Evolutionary conservation across 2,888 invertebrate genomes (phyloP).

Genomic region (Xestia c-nigrum): DNA sequence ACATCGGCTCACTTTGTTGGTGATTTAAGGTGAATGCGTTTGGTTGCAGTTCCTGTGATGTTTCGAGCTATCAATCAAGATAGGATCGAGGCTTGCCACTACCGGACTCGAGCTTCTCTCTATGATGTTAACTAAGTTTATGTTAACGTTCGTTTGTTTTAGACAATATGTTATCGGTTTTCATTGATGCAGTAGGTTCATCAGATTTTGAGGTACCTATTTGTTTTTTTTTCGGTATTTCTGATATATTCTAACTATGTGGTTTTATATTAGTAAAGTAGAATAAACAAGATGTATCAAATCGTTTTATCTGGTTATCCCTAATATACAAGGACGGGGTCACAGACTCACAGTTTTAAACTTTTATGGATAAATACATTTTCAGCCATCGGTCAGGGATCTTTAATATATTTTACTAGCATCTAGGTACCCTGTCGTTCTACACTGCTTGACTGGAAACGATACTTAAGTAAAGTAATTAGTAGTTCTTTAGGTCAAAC

Average conservation of each 20-base stretch:
- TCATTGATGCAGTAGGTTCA: too few relatives aligned
- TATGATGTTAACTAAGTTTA: conserved; percentile 10
- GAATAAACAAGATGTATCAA: neutral
- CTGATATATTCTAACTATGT: neutral
- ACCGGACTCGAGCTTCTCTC: neutral
- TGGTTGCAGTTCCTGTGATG: conserved; percentile 45
- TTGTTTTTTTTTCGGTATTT: too few relatives aligned
- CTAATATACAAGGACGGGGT: neutral
- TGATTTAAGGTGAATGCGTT: conserved; percentile 41
- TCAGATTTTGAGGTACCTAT: neutral
- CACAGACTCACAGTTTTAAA: neutral
- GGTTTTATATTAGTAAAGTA: neutral
- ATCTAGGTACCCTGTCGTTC: neutral
- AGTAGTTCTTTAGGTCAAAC: conserved; percentile 43
- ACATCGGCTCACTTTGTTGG: conserved; percentile 39
- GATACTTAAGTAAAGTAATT: conserved; percentile 24
- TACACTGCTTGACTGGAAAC: conserved; percentile 20
- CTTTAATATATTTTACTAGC: conserved; percentile 6
- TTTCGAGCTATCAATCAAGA: conserved; percentile 35
- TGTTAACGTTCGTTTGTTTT: conserved; percentile 9
- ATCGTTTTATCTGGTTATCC: neutral
- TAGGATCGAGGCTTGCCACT: neutral
- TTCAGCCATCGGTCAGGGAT: neutral
- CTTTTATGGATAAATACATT: neutral
- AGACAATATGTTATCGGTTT: neutral